Conservation (phyloP, 2,888 invertebrate species). For the Mythimna loreyi region DNA sequence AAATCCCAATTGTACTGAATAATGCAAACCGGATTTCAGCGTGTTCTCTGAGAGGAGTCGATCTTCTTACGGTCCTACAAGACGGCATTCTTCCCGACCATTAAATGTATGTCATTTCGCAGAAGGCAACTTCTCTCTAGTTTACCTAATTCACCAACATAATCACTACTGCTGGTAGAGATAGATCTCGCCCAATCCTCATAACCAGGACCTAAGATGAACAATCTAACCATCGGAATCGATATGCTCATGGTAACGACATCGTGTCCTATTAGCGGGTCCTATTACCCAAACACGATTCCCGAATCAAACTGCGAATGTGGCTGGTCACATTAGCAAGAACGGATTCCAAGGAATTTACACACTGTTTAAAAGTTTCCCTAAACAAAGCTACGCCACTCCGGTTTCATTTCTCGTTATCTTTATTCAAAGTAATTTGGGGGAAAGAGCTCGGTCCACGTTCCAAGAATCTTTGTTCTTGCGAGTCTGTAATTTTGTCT, state of each 20-base stretch:
- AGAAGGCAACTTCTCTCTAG: too few species aligned
- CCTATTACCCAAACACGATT: conserved; percentile 22
- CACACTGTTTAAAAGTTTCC: conserved; percentile 48
- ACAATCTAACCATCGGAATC: background rate
- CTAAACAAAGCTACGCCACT: conserved; percentile 56
- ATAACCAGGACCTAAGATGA: background rate
- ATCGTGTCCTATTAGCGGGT: background rate
- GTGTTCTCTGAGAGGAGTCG: too few species aligned
- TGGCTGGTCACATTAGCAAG: conserved; percentile 22
- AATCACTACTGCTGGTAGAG: too few species aligned
- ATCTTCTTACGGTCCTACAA: too few species aligned
- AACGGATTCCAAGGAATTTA: conserved; percentile 28
- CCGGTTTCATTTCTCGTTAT: conserved; percentile 68
- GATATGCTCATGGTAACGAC: background rate
- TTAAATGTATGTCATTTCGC: too few species aligned
- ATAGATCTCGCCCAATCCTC: too few species aligned
- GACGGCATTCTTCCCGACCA: too few species aligned
- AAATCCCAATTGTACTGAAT: too few species aligned
- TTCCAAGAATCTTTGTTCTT: conserved; percentile 60
- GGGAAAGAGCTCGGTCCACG: conserved; percentile 45
- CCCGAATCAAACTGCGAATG: conserved; percentile 24
- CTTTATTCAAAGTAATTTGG: conserved; percentile 72
- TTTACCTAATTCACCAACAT: too few species aligned
- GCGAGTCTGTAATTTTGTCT: conserved; percentile 54
- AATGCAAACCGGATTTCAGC: too few species aligned